These are phyloP conservation scores for Chironomus striatipennis DNA, from an alignment of 1,140 invertebrate species.

Conservation along the genomic window DNA sequence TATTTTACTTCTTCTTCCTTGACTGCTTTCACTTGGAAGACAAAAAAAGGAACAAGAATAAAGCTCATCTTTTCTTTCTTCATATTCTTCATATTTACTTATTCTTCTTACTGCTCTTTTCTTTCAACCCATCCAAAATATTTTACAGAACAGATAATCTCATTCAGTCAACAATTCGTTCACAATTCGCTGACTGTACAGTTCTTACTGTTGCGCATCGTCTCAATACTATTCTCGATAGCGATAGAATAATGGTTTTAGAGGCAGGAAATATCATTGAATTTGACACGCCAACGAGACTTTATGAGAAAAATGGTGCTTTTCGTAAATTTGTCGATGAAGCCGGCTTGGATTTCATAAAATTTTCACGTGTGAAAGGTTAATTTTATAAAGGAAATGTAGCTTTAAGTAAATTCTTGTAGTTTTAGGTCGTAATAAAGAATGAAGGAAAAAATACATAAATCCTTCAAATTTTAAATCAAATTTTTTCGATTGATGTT, in stretches of 20 bases:
- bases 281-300: conserved; percentile 58
- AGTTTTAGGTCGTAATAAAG: neutral
- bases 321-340: conserved; percentile 60
- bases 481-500: neutral
- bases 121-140: conserved; percentile 9
- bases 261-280: conserved; percentile 54
- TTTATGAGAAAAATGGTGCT: conserved; percentile 54
- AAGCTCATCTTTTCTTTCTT: conserved; percentile 41
- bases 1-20: conserved; percentile 43
- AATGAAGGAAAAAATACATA: neutral
- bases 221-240: conserved; percentile 54
- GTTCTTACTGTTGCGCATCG: conserved; percentile 69
- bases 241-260: conserved; percentile 53
- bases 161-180: conserved; percentile 49
- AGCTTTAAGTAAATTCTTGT: neutral
- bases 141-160: conserved; percentile 47
- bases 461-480: too few species aligned
- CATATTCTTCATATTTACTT: conserved; percentile 39
- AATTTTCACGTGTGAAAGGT: conserved; percentile 9
- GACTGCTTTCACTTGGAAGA: conserved; percentile 37
- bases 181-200: conserved; percentile 49
- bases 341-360: conserved; percentile 45
- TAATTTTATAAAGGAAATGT: neutral
- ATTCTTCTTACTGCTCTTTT: conserved; percentile 38
- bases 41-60: too few species aligned